These are phyloP conservation scores for Alviniconcha strummeri DNA, from an alignment of 2,888 invertebrate genomes.

Conservation along the genomic window DNA sequence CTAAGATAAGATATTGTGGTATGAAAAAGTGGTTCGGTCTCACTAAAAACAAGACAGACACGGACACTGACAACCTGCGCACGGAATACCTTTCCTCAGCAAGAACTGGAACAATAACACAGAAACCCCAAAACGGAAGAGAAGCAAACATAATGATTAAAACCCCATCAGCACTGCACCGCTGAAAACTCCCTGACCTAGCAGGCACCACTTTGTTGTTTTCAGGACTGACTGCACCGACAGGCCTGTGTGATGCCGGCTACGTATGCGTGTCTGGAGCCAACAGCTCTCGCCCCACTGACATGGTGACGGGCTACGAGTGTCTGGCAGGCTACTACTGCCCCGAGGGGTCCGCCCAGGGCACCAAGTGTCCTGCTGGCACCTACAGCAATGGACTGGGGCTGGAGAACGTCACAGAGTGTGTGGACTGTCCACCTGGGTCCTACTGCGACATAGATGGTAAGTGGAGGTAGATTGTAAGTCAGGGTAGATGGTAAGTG, in stretches of 20 bases:
- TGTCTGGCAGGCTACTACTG: conserved; percentile 68
- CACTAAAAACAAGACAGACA: too few species aligned
- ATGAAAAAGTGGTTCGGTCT: too few species aligned
- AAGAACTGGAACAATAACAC: too few species aligned
- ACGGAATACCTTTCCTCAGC: too few species aligned
- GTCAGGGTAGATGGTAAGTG: too few species aligned
- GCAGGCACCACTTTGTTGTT: neutral
- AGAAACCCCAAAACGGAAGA: too few species aligned
- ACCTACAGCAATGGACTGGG: conserved; percentile 64
- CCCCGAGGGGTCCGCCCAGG: conserved; percentile 63
- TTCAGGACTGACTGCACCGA: conserved; percentile 52
- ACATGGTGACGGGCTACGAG: conserved; percentile 63
- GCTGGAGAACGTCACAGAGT: conserved; percentile 64
- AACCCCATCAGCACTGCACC: too few species aligned
- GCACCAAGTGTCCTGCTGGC: conserved; percentile 66
- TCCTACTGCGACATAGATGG: conserved; percentile 65
- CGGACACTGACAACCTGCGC: too few species aligned
- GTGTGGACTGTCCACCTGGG: conserved; percentile 65
- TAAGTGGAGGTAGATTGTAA: conserved; percentile 35
- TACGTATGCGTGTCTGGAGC: conserved; percentile 66
- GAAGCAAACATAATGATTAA: too few species aligned
- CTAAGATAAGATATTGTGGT: too few species aligned
- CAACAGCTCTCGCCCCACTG: conserved; percentile 59
- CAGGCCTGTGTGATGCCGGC: conserved; percentile 65
- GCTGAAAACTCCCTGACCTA: too few species aligned